These are phyloP conservation scores for Zootermopsis nevadensis DNA, from an alignment of 2,888 invertebrate species.

Conservation along the genomic window DNA sequence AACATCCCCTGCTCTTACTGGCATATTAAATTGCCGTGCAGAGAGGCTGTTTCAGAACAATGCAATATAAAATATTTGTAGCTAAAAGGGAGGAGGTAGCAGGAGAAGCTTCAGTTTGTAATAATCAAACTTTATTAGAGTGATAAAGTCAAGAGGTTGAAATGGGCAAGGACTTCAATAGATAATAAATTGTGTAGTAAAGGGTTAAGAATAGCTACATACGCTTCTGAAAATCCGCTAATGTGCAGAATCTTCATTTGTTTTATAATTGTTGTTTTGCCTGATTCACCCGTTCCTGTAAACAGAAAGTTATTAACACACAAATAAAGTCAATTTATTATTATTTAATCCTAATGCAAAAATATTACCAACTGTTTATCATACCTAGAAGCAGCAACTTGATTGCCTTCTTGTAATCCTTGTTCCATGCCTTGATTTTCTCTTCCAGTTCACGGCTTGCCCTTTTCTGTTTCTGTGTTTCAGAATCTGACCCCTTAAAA, in stretches of 20 bases:
- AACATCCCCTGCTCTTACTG: no score
- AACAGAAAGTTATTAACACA: not conserved
- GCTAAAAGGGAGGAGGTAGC: no score
- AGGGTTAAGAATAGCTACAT: constrained; percentile 60
- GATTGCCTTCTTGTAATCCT: constrained; percentile 50
- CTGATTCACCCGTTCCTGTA: constrained; percentile 77
- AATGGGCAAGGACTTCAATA: no score
- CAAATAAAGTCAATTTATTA: not conserved
- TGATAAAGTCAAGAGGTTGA: no score
- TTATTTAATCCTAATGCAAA: not conserved
- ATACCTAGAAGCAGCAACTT: constrained; percentile 53
- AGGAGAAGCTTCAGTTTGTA: no score
- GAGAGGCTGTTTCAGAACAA: no score
- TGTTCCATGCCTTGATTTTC: constrained; percentile 50
- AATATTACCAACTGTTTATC: not conserved
- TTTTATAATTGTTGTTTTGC: constrained; percentile 87
- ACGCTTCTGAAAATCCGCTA: constrained; percentile 80
- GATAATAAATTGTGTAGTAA: no score
- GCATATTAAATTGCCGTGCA: no score
- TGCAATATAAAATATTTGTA: no score
- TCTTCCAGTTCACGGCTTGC: constrained; percentile 51
- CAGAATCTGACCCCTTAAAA: constrained; percentile 17
- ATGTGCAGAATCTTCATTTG: constrained; percentile 89
- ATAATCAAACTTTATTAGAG: no score
- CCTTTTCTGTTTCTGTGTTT: constrained; percentile 36